Evolutionary conservation across 2,797 vertebrate genomes (phyloP), one percentile per base, ranked within the genome.

Genomic region (Rhadinocentrus ornatus): DNA sequence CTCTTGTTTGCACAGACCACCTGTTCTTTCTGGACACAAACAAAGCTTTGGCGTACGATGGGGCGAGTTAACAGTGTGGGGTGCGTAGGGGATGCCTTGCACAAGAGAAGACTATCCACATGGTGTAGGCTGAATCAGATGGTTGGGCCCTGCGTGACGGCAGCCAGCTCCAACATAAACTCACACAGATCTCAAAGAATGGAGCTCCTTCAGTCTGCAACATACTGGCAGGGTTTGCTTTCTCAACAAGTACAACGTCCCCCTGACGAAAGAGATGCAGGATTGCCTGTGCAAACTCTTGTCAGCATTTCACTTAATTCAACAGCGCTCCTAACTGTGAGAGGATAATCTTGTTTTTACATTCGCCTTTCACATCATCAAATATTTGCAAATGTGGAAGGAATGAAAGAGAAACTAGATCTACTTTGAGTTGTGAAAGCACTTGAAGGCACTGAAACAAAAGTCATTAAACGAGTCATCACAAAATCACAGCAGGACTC

Each of bases 381-480:
- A 77, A 83, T 84, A 75, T 83, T 85, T 75, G 80, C 73, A 62
- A 81, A 72, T 39, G 76, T 27, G 37, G 59, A 63, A 62, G 68
- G 50, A 60, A 57, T 58, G 50, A 63, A 34, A 48, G 39, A 55
- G 70, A 80, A 79, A 66, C 59, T 52, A 41, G 65, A 81, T 79
- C 85, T 84, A 74, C 83, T 89, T 86, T 85, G 68, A 64, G 68
- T 81, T 82, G 73, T 67, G 15, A 62, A 86, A 91, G 86, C 90
- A 91, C 91, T 91, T 44, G 73, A 81, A 92, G 90, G 92, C 91
- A 92, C 86, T 88, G 88, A 90, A 90, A 92, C 85, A 93, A 90
- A 93, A 93, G 91, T 90, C 91, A 90, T 93, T 93, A 93, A 90
- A 92, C 81, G 86, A 93, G 89, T 91, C 92, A 92, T 93, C 92